These are phyloP conservation scores for Rhinogobius similis DNA, from an alignment of 2,113 vertebrate species.

Conservation along the genomic window DNA sequence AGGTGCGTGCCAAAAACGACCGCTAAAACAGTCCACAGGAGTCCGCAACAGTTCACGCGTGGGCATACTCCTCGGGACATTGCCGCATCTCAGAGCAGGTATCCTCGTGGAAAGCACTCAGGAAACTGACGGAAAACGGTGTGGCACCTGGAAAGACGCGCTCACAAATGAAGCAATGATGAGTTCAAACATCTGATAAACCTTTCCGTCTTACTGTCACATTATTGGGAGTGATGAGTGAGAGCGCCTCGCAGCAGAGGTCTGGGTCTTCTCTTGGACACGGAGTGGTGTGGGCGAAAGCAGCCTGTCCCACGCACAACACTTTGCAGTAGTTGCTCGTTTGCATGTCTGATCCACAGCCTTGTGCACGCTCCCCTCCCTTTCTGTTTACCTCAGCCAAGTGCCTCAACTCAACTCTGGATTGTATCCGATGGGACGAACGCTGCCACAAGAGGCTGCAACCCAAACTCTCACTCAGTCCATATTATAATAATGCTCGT, in stretches of 20 bases:
- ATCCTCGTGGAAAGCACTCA: constrained; percentile 45
- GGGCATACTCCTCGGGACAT: constrained; percentile 77
- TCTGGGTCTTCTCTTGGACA: constrained; percentile 44
- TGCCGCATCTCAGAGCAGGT: constrained; percentile 78
- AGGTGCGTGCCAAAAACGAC: constrained; percentile 61
- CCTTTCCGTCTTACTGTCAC: constrained; percentile 58
- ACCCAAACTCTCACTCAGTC: not conserved
- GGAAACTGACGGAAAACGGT: constrained; percentile 37
- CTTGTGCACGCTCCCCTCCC: constrained; percentile 57
- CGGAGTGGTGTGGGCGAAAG: constrained; percentile 43
- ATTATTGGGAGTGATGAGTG: constrained; percentile 63
- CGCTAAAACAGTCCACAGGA: constrained; percentile 67
- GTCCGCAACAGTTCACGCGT: constrained; percentile 70
- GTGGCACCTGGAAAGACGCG: constrained; percentile 19
- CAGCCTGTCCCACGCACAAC: constrained; percentile 54
- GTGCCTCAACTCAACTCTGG: constrained; percentile 38
- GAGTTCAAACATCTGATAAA: constrained; percentile 57
- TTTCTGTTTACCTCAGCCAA: constrained; percentile 48
- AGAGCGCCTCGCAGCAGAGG: constrained; percentile 42
- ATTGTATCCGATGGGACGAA: constrained; percentile 3
- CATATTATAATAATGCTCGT: not conserved
- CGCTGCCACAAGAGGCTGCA: not conserved
- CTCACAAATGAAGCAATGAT: constrained; percentile 39
- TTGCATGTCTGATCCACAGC: constrained; percentile 53
- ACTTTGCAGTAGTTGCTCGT: constrained; percentile 60